These are phyloP conservation scores for Plagodis pulveraria DNA, from an alignment of 2,888 invertebrate genomes.

Conservation along the genomic window DNA sequence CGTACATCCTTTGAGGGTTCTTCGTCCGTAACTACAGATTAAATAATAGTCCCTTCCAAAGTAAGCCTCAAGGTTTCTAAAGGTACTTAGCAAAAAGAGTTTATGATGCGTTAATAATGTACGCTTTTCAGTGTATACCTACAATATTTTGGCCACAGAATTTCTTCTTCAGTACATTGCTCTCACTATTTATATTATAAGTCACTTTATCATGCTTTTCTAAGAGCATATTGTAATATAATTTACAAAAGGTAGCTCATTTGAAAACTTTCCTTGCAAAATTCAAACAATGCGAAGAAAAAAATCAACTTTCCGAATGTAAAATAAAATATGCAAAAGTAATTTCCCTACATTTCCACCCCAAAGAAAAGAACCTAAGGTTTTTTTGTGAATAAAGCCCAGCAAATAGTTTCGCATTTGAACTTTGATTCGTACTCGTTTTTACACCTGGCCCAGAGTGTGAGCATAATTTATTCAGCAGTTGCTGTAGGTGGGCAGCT, in stretches of 20 bases:
- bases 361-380: slow-evolving; percentile 18
- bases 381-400: slow-evolving; percentile 23
- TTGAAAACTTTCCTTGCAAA: slow-evolving; percentile 12
- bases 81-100: slow-evolving; percentile 27
- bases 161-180: background rate
- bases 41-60: background rate
- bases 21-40: slow-evolving; percentile 9
- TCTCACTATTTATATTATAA: background rate
- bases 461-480: slow-evolving; percentile 68
- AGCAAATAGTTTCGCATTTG: slow-evolving; percentile 29
- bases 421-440: slow-evolving; percentile 35
- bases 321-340: slow-evolving; percentile 30
- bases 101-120: slow-evolving; percentile 33
- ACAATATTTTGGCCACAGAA: slow-evolving; percentile 2
- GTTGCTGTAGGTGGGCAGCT: slow-evolving; percentile 54
- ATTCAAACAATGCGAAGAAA: slow-evolving; percentile 26
- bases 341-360: slow-evolving; percentile 25
- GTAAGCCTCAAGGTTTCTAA: slow-evolving; percentile 23
- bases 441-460: slow-evolving; percentile 32
- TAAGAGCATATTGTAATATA: background rate
- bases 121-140: slow-evolving; percentile 25
- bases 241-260: slow-evolving; percentile 3
- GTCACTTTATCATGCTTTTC: slow-evolving; percentile 1
- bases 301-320: slow-evolving; percentile 16
- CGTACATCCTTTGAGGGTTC: slow-evolving; percentile 30